These are phyloP conservation scores for Melanogrammus aeglefinus DNA, from an alignment of 2,797 vertebrate genomes.

Conservation along the genomic window DNA sequence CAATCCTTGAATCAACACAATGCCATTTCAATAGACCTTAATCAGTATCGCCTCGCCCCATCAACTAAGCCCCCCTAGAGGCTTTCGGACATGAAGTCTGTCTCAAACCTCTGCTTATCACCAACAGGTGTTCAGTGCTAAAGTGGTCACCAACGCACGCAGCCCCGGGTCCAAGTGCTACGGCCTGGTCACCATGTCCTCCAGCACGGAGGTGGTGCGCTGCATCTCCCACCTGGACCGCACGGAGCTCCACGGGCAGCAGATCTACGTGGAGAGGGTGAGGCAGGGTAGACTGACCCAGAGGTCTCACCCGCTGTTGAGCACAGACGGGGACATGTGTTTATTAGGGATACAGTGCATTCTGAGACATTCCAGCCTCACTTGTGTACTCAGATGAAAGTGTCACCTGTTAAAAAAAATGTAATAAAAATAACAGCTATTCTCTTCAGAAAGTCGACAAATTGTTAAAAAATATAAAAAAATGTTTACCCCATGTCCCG, in stretches of 20 bases:
- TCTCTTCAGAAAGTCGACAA: too few species aligned
- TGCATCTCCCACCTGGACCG: conserved; percentile 93
- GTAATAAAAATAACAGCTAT: too few species aligned
- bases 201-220: conserved; percentile 86
- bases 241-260: conserved; percentile 94
- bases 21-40: not conserved
- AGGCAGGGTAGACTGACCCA: conserved; percentile 31
- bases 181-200: conserved; percentile 95
- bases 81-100: not conserved
- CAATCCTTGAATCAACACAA: too few species aligned
- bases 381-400: too few species aligned
- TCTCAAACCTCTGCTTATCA: not conserved
- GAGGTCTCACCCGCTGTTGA: too few species aligned
- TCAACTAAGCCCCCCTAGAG: not conserved
- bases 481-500: too few species aligned
- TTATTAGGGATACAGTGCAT: too few species aligned
- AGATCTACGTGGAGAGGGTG: conserved; percentile 97
- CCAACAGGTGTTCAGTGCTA: conserved; percentile 90
- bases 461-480: too few species aligned
- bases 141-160: conserved; percentile 96
- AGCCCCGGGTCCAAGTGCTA: conserved; percentile 97
- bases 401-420: too few species aligned
- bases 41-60: not conserved
- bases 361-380: too few species aligned
- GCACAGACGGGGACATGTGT: too few species aligned